Percentiles rank a stretch among this genome's conserved stretches.
These are phyloP conservation scores for Pissodes strobi DNA, from an alignment of 1,140 invertebrate genomes.

Conservation along the genomic window DNA sequence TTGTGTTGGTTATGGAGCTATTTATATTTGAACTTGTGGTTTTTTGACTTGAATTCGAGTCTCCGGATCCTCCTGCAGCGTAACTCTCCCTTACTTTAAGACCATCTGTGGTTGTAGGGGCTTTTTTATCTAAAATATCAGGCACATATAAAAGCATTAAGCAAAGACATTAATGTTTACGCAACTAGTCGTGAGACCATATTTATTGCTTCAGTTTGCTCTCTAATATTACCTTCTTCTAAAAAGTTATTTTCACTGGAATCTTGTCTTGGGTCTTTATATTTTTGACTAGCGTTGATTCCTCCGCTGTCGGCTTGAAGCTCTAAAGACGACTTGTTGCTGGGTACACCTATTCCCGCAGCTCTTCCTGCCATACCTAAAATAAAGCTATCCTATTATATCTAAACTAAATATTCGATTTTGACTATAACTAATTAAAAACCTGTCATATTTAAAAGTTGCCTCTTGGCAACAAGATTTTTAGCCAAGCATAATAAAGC, in stretches of 20 bases:
- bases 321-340: slow-evolving; percentile 70
- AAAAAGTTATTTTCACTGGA: slow-evolving; percentile 20
- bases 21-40: slow-evolving; percentile 63
- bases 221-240: too few species aligned
- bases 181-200: too few species aligned
- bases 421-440: too few species aligned
- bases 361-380: slow-evolving; percentile 83
- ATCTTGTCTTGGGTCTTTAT: slow-evolving; percentile 6
- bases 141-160: too few species aligned
- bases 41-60: slow-evolving; percentile 67
- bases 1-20: slow-evolving; percentile 62
- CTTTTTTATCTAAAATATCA: slow-evolving; percentile 25
- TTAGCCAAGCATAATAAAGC: too few species aligned
- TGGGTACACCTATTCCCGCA: slow-evolving; percentile 81
- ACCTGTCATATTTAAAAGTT: too few species aligned
- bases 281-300: slow-evolving; percentile 6
- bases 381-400: neutral
- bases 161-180: too few species aligned
- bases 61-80: slow-evolving; percentile 53
- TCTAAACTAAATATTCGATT: neutral
- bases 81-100: slow-evolving; percentile 41
- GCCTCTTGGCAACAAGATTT: too few species aligned
- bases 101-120: slow-evolving; percentile 4
- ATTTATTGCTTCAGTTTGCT: too few species aligned
- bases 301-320: neutral